Evolutionary conservation across 2,888 invertebrate genomes (phyloP).

Genomic region (Mythimna vitellina): DNA sequence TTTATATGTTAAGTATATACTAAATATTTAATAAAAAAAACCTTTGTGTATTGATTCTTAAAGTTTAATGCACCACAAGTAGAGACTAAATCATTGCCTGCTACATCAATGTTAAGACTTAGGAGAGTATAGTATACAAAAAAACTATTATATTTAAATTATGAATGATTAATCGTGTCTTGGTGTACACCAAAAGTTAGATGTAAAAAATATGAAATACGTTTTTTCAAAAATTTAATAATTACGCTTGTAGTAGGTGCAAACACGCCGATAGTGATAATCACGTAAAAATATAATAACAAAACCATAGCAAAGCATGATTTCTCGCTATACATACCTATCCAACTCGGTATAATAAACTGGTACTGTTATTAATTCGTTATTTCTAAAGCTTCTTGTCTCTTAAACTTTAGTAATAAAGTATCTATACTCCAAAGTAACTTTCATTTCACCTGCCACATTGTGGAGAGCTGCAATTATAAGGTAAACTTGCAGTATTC

Average conservation of each 20-base stretch:
- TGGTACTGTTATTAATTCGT: slow-evolving; percentile 71
- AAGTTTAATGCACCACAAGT: slow-evolving; percentile 85
- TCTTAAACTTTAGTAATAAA: slow-evolving; percentile 89
- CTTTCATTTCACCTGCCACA: slow-evolving; percentile 89
- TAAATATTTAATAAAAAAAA: slow-evolving; percentile 72
- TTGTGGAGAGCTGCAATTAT: slow-evolving; percentile 83
- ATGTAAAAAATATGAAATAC: slow-evolving; percentile 73
- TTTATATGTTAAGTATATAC: slow-evolving; percentile 70
- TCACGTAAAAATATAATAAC: slow-evolving; percentile 68
- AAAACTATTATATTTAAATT: slow-evolving; percentile 70
- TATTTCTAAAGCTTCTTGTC: slow-evolving; percentile 85
- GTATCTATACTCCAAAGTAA: slow-evolving; percentile 90
- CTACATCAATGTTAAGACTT: slow-evolving; percentile 83
- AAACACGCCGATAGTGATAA: slow-evolving; percentile 80
- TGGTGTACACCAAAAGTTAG: slow-evolving; percentile 82
- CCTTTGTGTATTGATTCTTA: slow-evolving; percentile 71
- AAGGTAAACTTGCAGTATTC: slow-evolving; percentile 85
- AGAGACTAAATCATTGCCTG: slow-evolving; percentile 83
- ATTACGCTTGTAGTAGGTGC: slow-evolving; percentile 83
- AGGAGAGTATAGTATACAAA: slow-evolving; percentile 75
- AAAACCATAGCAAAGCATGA: slow-evolving; percentile 77
- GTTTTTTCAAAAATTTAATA: slow-evolving; percentile 74
- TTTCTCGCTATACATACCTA: slow-evolving; percentile 71
- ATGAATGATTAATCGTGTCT: slow-evolving; percentile 75
- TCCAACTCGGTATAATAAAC: slow-evolving; percentile 64